Conservation (phyloP, 2,888 invertebrate genomes). For the Lysandra bellargus region DNA sequence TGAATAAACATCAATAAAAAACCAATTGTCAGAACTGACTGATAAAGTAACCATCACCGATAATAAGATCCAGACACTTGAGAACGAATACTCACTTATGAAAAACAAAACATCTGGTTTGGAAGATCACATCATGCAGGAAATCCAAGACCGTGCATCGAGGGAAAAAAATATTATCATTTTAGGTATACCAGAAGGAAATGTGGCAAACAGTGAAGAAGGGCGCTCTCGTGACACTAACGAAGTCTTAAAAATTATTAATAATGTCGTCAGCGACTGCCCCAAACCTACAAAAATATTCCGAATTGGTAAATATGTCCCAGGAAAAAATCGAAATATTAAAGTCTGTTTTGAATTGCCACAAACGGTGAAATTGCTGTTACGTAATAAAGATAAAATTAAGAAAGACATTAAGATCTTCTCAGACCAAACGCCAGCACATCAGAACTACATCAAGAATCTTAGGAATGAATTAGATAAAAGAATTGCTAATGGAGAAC, state of each 20-base stretch:
- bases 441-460: constrained; percentile 36
- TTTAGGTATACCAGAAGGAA: not conserved
- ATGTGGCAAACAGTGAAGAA: not conserved
- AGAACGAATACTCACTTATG: not conserved
- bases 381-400: constrained; percentile 32
- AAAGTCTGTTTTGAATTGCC: constrained; percentile 35
- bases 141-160: not conserved
- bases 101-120: not conserved
- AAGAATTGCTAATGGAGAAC: constrained; percentile 36
- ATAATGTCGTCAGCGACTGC: constrained; percentile 4
- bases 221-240: not conserved
- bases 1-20: not conserved
- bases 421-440: constrained; percentile 40
- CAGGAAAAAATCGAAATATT: constrained; percentile 31
- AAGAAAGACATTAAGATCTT: constrained; percentile 32
- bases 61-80: not conserved
- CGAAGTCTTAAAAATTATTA: constrained; percentile 31
- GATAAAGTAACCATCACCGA: not conserved
- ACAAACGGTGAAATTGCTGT: constrained; percentile 31
- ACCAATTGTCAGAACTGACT: not conserved
- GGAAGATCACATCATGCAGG: not conserved
- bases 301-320: constrained; percentile 35
- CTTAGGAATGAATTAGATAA: constrained; percentile 35
- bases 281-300: constrained; percentile 33
- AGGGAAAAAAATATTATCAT: not conserved